Base-by-base conservation (phyloP, 2,888 invertebrate genomes). In the Malacosoma neustria region DNA sequence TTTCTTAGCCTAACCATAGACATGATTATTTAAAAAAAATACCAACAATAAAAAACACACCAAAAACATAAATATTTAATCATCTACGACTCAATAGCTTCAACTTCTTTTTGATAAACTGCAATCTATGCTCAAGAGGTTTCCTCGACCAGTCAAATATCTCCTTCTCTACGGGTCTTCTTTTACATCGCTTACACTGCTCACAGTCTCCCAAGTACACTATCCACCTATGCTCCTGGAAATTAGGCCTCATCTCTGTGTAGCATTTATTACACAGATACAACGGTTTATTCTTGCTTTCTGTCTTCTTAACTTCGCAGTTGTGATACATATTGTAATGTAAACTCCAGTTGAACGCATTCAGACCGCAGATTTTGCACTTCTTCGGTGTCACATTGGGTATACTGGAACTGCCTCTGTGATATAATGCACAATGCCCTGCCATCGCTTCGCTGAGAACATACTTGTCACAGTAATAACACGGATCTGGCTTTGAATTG, bases 51-150 rank as follows among this genome's bases (percentile, higher is more conserved):
- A n/a, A n/a, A n/a, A n/a, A n/a, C n/a, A n/a, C n/a, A n/a, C n/a
- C n/a, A n/a, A n/a, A 22, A 30, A 34, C 34, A 35, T 33, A 14
- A 46, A 35, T 13, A 39, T 42, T 46, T 49, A 43, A 45, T 46
- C 14, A 39, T 31, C 14, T 34, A n/a, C n/a, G 29, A 47, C 58
- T 71, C 41, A 68, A 42, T 46, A 51, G 51, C 48, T 66, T 72
- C 39, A 73, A 48, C 36, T 67, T 43, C 6, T 51, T 45, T 30
- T 49, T 43, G 5, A 72, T 67, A 14, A 48, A 55, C 34, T 59
- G 61, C 33, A 73, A 36, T 0, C 70, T 41, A 0, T 62, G 55
- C 5, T 5, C 22, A 2, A 22, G 1, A 2, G 22, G 22, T 1
- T 22, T 22, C 1, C 9, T 22, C 22, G 22, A 7, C 22, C 22